Evolutionary conservation across 35 echinoderm and acorn worm genomes (phyloP), one percentile per base, ranked within the genome.

Genomic region (Apostichopus parvimensis): DNA sequence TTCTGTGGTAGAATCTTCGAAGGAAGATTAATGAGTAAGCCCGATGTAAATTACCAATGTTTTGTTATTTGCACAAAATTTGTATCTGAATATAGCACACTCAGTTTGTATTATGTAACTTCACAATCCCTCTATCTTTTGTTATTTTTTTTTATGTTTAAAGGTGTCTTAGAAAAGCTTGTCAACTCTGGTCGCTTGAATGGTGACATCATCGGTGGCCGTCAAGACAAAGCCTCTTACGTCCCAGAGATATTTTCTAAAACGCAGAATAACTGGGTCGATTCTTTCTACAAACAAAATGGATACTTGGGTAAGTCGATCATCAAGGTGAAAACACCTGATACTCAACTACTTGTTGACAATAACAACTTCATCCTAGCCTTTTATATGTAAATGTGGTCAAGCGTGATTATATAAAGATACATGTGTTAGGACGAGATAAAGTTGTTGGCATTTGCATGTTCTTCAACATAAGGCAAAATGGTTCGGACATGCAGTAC

Each of bases 231-330:
- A 59, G 94, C 97, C 13, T 87, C 92, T 6, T 99, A 96, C 53
- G 87, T 99, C 56, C 97, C 97, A 86, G 95, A 99, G 26, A 96
- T 99, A 54, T 99, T 92, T 93, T 86, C 97, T 59, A 94, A 95
- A 80, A 96, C 95, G 28, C 97, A 99, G 92, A 99, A 99, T 70
- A 92, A 88, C 56, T 99, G 97, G 97, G 88, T 99, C 11, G 94
- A 96, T 62, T 93, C 97, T 0, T 99, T 99, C 91, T 95, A 94
- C 56, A 61, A 86, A 28, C 97, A 99, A 56, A 99, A 99, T 93
- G 97, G 95, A 2, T 99, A 99, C 80, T 83, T 99, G 21, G 97
- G 97, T 99, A 87, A 91, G 94, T 95, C 53, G 4, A 8, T 75
- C 2, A 75, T 75, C n/a, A 18, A 75, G 71, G n/a, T 75, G 21